Base-by-base conservation (phyloP, 1,140 invertebrate species). In the Battus philenor region DNA sequence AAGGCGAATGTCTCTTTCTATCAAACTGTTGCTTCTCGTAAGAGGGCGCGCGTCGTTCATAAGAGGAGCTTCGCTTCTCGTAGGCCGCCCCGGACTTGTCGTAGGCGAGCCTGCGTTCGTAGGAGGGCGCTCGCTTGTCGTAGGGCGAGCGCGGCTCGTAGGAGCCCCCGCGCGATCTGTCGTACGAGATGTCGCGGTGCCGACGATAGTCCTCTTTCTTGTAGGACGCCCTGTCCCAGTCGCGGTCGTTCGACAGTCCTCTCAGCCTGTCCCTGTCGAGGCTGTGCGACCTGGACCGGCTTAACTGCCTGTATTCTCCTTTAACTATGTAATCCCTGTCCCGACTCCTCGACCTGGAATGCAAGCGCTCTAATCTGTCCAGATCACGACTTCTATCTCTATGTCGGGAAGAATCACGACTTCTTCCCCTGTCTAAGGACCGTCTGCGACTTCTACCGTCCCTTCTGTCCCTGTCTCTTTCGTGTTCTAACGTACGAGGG, bases 201-300 rank as follows among this genome's bases (percentile, higher is more conserved):
- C 86, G 71, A 15, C 88, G 68, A 48, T 81, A 87, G 32, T 82
- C 85, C 32, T 88, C 87, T 39, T 88, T 86, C 45, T 87, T 87
- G 39, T 88, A 87, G 1, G 85, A 79, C 0, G 65, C 71, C 20
- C 86, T 64, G 50, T 88, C 87, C 80, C 84, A 85, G 15, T 86
- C 83, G 3, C 79, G 75, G 16, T 87, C 82, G 5, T 58, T 57
- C 4, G 78, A 80, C 4, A 67, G 27, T 13, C 71, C 68, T 36
- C 86, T 56, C 9, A 84, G 67, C 52, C 84, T 66, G n/a, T 82
- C 75, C 9, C 80, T 64, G 48, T 82, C 81, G 8, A 82, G 67
- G 54, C 82, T 87, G 44, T 75, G 74, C 47, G 76, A 88, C 47
- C 68, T 67, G 2, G 72, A 84, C 6, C 71, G 68, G 45, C 82